Percentiles rank a stretch among this genome's conserved stretches.
Evolutionary conservation across 2,113 vertebrate species (phyloP).

Genomic region (Ameiurus melas): DNA sequence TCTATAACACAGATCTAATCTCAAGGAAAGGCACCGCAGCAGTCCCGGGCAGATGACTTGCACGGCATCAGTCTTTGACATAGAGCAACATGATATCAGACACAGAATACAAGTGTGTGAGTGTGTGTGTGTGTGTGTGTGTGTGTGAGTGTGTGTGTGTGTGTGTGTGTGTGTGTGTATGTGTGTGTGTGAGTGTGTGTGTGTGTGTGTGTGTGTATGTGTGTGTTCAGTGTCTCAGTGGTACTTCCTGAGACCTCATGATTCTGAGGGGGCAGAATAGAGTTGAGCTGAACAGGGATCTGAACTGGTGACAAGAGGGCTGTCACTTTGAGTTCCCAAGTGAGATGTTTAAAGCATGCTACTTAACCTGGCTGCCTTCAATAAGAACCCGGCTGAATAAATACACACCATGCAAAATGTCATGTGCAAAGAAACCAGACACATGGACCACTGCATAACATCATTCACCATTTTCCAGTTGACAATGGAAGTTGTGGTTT

Average conservation of each 20-base stretch:
- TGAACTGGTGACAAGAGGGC: conserved; percentile 76
- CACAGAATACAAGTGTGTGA: conserved; percentile 72
- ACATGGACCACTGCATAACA: conserved; percentile 49
- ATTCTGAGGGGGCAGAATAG: conserved; percentile 71
- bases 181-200: conserved; percentile 60
- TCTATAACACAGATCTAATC: conserved; percentile 81
- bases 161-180: conserved; percentile 38
- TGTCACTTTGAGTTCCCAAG: conserved; percentile 73
- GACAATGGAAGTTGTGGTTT: neutral
- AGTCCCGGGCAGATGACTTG: conserved; percentile 56
- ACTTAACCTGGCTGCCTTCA: conserved; percentile 75
- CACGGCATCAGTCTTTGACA: conserved; percentile 74
- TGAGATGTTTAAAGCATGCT: conserved; percentile 70
- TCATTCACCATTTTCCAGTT: neutral
- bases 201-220: conserved; percentile 42
- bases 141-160: conserved; percentile 64
- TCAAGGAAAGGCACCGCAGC: conserved; percentile 60
- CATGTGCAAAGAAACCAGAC: conserved; percentile 55
- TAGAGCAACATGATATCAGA: conserved; percentile 74
- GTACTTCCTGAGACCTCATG: conserved; percentile 71
- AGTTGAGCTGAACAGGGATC: conserved; percentile 73
- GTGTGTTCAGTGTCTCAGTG: conserved; percentile 66
- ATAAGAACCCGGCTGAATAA: conserved; percentile 75
- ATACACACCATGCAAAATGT: conserved; percentile 75
- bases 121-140: conserved; percentile 50